Conservation (phyloP, 2,113 vertebrate species). For the Terrapene triunguis region DNA sequence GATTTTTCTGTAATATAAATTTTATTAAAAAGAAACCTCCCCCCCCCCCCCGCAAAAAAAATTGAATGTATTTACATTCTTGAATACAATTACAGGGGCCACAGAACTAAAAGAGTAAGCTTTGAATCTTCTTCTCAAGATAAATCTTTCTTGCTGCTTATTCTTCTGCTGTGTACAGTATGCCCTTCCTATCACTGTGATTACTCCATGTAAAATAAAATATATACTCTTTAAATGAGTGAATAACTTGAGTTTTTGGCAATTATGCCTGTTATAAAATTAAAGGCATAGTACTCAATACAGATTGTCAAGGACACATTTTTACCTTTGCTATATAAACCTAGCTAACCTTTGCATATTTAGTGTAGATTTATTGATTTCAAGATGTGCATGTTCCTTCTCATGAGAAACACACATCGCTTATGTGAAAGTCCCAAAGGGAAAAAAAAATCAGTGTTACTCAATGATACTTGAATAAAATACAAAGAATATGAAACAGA, state of each 20-base stretch:
- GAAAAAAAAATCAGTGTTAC: neutral
- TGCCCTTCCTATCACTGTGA: neutral
- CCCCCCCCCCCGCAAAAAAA: neutral
- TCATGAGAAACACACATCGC: neutral
- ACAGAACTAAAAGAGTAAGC: conserved; percentile 14
- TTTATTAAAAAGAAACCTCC: neutral
- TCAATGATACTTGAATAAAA: neutral
- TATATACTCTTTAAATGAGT: neutral
- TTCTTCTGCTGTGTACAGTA: conserved; percentile 5
- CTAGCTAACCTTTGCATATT: neutral
- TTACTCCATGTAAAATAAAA: conserved; percentile 5
- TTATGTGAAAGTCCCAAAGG: neutral
- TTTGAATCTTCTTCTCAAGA: conserved; percentile 40
- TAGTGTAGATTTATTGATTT: neutral
- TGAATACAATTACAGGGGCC: conserved; percentile 45
- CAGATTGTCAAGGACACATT: neutral
- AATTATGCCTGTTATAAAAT: neutral
- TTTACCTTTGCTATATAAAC: neutral
- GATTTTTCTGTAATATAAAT: neutral
- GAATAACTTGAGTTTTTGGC: neutral
- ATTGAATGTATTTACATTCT: conserved; percentile 28
- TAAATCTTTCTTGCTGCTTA: neutral
- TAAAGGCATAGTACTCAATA: neutral
- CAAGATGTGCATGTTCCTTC: neutral
- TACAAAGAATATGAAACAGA: neutral